Conservation (phyloP, 2,888 invertebrate species). For the Neoscelio sp. region DNA sequence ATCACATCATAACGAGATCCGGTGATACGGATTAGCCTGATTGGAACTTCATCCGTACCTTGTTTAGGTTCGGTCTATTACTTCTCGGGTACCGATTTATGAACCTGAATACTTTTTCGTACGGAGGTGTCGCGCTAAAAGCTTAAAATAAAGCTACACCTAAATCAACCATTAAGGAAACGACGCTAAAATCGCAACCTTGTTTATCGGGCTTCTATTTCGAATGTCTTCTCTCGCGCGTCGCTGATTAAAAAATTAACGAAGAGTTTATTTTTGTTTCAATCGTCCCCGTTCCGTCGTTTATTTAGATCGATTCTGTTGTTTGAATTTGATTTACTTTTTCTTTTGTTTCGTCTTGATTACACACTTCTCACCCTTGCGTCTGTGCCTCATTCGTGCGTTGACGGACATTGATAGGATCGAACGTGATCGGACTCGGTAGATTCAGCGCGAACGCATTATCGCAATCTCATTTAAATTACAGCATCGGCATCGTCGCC, state of each 20-base stretch:
- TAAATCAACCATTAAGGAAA: too few relatives aligned
- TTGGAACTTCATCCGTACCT: too few relatives aligned
- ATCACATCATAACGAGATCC: too few relatives aligned
- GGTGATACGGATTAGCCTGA: too few relatives aligned
- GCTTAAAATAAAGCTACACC: too few relatives aligned
- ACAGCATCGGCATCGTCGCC: conserved; percentile 69
- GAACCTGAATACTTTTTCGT: too few relatives aligned
- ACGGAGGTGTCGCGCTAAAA: too few relatives aligned
- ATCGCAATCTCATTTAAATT: conserved; percentile 74
- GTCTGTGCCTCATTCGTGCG: conserved; percentile 27
- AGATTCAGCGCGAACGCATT: conserved; percentile 68
- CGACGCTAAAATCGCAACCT: too few relatives aligned
- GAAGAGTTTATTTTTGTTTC: conserved; percentile 16
- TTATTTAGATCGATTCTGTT: conserved; percentile 21
- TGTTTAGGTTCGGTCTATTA: neutral
- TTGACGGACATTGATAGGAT: conserved; percentile 70
- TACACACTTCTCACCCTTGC: conserved; percentile 51
- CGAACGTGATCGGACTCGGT: conserved; percentile 71
- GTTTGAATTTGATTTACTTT: conserved; percentile 43
- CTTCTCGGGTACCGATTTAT: too few relatives aligned
- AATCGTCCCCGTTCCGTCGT: neutral
- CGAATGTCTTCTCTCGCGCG: too few relatives aligned
- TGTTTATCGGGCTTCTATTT: too few relatives aligned
- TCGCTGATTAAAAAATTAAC: conserved; percentile 18
- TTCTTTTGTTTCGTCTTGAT: conserved; percentile 55